phyloP scores from a whole-genome alignment of 2,797 vertebrate species.

The Sebastes hubbsi region DNA sequence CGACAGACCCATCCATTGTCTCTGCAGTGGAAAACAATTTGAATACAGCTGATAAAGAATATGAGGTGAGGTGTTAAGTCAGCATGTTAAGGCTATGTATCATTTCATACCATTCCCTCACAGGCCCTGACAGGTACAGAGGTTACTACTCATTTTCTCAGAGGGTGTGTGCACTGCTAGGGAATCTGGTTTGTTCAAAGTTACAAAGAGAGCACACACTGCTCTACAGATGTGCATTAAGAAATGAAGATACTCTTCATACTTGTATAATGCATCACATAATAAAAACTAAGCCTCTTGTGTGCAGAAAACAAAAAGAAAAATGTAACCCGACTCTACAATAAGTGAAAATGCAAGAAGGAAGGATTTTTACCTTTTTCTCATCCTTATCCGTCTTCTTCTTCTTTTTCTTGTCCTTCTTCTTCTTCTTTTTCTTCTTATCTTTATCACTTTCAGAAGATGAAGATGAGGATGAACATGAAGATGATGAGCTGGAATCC shows the following conservation, averaged over 20 bases:
- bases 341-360: not conserved
- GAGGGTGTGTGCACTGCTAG: not conserved
- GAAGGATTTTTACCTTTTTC: constrained; percentile 36
- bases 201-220: not conserved
- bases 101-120: not conserved
- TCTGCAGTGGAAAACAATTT: not conserved
- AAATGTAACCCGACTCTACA: not conserved
- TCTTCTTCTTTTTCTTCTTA: constrained; percentile 64
- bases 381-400: constrained; percentile 36
- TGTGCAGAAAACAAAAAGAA: not conserved
- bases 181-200: not conserved
- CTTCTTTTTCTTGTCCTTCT: constrained; percentile 45
- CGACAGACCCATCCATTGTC: not conserved
- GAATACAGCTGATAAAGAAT: not conserved
- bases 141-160: not conserved
- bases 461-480: constrained; percentile 55
- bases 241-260: not conserved
- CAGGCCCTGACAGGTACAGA: constrained; percentile 5
- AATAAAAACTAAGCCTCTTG: not conserved
- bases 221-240: not conserved
- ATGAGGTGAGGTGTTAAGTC: not conserved
- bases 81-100: not conserved
- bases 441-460: constrained; percentile 67
- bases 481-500: constrained; percentile 60
- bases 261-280: not conserved